These are phyloP conservation scores for Pungitius pungitius DNA, from an alignment of 2,113 vertebrate species.

Conservation along the genomic window DNA sequence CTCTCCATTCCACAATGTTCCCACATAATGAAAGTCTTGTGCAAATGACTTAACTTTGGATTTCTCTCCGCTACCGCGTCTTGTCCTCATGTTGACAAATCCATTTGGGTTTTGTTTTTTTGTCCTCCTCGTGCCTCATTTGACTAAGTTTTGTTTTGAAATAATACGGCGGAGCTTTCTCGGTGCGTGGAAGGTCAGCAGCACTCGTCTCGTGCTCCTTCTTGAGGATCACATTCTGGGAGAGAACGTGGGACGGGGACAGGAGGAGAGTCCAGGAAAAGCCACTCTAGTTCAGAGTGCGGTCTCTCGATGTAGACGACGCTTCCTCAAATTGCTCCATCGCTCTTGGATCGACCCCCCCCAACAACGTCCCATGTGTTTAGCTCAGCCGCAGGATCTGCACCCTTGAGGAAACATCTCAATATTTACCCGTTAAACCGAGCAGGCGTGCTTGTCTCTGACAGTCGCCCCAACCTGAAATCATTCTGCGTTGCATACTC, in stretches of 20 bases:
- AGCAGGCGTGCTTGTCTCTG: slow-evolving; percentile 20
- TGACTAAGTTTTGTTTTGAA: slow-evolving; percentile 53
- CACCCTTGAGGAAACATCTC: slow-evolving; percentile 51
- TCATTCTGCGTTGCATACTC: slow-evolving; percentile 30
- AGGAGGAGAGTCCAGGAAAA: neutral
- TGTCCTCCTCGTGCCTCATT: slow-evolving; percentile 23
- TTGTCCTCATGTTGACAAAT: slow-evolving; percentile 53
- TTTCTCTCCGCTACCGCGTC: slow-evolving; percentile 38
- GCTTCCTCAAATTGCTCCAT: slow-evolving; percentile 18
- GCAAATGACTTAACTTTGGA: slow-evolving; percentile 59
- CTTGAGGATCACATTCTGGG: neutral
- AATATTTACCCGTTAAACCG: slow-evolving; percentile 60
- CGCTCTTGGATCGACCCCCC: slow-evolving; percentile 1
- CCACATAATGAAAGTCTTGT: slow-evolving; percentile 64
- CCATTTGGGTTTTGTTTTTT: slow-evolving; percentile 16
- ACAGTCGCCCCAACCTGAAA: slow-evolving; percentile 23
- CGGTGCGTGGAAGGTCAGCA: slow-evolving; percentile 17
- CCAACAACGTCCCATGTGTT: slow-evolving; percentile 12
- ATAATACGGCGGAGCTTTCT: neutral
- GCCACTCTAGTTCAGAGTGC: neutral
- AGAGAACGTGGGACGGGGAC: neutral
- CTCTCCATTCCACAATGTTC: slow-evolving; percentile 59
- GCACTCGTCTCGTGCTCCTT: slow-evolving; percentile 1
- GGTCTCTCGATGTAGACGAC: neutral
- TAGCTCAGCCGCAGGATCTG: slow-evolving; percentile 29